Conservation (phyloP, 2,888 invertebrate species). For the Eustalomyia histrio region DNA sequence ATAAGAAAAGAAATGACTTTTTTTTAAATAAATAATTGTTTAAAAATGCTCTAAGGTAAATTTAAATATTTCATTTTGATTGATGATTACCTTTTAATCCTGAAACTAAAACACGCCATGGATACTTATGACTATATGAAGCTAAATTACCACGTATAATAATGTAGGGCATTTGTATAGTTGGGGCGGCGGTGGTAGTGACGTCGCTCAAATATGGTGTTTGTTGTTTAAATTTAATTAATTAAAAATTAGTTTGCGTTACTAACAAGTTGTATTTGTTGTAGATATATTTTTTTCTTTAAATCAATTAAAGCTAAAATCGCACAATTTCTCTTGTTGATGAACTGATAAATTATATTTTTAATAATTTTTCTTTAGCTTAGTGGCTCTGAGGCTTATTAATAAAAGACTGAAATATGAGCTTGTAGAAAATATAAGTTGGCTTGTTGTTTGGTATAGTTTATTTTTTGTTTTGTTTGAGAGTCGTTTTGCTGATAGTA, state of each 20-base stretch:
- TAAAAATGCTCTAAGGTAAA: neutral
- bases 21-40: neutral
- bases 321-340: constrained; percentile 9
- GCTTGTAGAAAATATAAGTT: constrained; percentile 45
- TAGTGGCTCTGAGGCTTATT: constrained; percentile 46
- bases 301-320: too few species aligned
- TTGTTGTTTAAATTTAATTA: neutral
- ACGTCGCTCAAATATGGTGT: constrained; percentile 19
- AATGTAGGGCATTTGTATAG: constrained; percentile 89
- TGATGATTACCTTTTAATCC: constrained; percentile 87
- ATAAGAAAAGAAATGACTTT: constrained; percentile 1
- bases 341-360: constrained; percentile 17
- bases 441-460: constrained; percentile 37
- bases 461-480: constrained; percentile 29
- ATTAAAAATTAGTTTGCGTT: neutral
- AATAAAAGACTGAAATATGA: constrained; percentile 53
- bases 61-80: neutral
- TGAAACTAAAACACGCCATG: constrained; percentile 92
- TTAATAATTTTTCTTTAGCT: constrained; percentile 23
- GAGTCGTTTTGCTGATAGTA: constrained; percentile 22
- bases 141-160: constrained; percentile 93
- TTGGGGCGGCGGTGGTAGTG: constrained; percentile 51
- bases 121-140: constrained; percentile 91
- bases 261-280: neutral
- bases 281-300: neutral